Evolutionary conservation across 2,797 vertebrate genomes (phyloP).

Genomic region (Smutsia temminckii): DNA sequence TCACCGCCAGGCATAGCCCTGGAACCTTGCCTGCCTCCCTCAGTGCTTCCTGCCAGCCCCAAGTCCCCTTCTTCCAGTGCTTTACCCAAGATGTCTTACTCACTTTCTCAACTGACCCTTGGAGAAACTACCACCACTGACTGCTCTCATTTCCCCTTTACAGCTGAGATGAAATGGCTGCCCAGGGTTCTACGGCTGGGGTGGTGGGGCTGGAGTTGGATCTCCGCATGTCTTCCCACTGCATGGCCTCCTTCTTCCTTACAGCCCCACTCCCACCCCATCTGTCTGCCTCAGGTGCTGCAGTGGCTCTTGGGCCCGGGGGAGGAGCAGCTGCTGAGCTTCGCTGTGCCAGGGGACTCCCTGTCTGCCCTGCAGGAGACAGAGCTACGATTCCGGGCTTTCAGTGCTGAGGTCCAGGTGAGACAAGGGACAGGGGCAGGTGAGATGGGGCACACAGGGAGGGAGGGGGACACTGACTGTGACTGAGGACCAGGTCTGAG

Average conservation of each 20-base stretch:
- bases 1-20: background rate
- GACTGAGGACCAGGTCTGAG: background rate
- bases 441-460: background rate
- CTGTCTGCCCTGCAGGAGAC: slow-evolving; percentile 85
- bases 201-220: background rate
- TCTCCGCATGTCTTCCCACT: background rate
- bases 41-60: background rate
- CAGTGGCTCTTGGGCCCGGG: slow-evolving; percentile 79
- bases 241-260: background rate
- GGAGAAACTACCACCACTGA: background rate
- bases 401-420: slow-evolving; percentile 85
- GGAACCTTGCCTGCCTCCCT: background rate
- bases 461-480: too few relatives aligned
- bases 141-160: background rate
- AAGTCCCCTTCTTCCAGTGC: background rate
- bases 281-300: slow-evolving; percentile 81
- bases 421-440: slow-evolving; percentile 71
- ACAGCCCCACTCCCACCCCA: background rate
- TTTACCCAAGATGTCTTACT: background rate
- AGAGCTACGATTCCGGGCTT: slow-evolving; percentile 89
- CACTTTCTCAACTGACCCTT: background rate
- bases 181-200: background rate
- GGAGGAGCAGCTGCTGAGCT: slow-evolving; percentile 69
- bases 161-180: background rate
- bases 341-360: slow-evolving; percentile 57